Evolutionary conservation across 2,888 invertebrate species (phyloP), one percentile per base, ranked within the genome.

Genomic region (Teleogryllus oceanicus): DNA sequence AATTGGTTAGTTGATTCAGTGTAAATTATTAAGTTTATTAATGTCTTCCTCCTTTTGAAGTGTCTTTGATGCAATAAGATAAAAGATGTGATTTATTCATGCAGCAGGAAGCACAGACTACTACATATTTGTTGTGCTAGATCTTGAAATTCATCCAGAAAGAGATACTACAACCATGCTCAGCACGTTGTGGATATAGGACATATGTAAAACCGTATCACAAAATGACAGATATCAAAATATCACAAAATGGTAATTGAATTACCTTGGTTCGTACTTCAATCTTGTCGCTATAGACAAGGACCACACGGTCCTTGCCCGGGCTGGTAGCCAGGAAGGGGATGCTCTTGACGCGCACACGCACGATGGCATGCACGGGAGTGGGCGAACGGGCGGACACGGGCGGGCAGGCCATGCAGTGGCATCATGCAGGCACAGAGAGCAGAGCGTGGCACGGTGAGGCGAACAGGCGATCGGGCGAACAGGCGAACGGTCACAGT

Each of bases 281-380:
- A 85, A 88, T 88, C 88, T 88, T 88, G 86, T 89, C 88, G 85
- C 87, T 87, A 85, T 88, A 89, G 84, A 89, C 87, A 85, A 88
- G 88, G 87, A 89, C 88, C 86, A 88, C 88, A 85, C 88, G 88
- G 86, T 88, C 88, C 87, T 86, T 87, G 86, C 86, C 87, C 84
- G 87, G 87, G 85, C 87, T 87, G 81, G 87, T 87, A 83, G 88
- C 87, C 84, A 87, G 87, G 86, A 88, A 87, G 83, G 87, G 87
- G 85, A 88, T 85, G 85, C 87, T 88, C 88, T 88, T 83, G 81
- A 79, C 24, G 76, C 80, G 83, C 82, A 81, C 82, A 83, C 82
- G 81, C 83, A 82, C 82, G 84, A 82, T 80, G 82, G 62, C 80
- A 79, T 83, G 80, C 50, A 82, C 81, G 16, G 62, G 62, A n/a